Evolutionary conservation across 2,113 vertebrate species (phyloP).

Genomic region (Nothoprocta pentlandii): DNA sequence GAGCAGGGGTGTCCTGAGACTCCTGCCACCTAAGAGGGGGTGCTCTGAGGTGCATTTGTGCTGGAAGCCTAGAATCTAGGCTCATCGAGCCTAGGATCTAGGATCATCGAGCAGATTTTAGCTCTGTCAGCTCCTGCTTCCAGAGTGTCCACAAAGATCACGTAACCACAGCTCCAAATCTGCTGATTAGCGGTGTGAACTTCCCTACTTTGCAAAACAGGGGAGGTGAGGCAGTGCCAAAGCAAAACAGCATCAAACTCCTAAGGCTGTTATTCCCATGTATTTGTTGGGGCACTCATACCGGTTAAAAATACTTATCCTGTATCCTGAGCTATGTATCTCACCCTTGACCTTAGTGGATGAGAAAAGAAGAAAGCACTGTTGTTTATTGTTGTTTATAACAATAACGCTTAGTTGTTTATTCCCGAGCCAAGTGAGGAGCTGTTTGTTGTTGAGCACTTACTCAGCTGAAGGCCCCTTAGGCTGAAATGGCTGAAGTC

Average conservation of each 20-base stretch:
- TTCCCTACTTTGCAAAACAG: background rate
- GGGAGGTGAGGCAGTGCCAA: background rate
- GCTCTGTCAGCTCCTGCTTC: background rate
- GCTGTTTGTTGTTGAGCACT: too few relatives aligned
- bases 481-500: background rate
- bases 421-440: too few relatives aligned
- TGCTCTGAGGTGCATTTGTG: background rate
- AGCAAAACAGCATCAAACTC: background rate
- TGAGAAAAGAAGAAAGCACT: background rate
- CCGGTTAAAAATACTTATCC: background rate
- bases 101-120: background rate
- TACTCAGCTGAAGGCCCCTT: background rate
- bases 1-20: background rate
- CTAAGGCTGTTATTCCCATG: background rate
- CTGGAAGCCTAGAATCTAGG: background rate
- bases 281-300: background rate
- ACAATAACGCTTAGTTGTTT: too few relatives aligned
- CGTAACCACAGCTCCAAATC: background rate
- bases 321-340: background rate
- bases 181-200: background rate
- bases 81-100: too few relatives aligned
- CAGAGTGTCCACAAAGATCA: background rate
- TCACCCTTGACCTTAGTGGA: too few relatives aligned
- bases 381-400: too few relatives aligned
- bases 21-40: background rate